These are phyloP conservation scores for Pterophyllum scalare DNA, from an alignment of 2,113 vertebrate species.

Conservation along the genomic window DNA sequence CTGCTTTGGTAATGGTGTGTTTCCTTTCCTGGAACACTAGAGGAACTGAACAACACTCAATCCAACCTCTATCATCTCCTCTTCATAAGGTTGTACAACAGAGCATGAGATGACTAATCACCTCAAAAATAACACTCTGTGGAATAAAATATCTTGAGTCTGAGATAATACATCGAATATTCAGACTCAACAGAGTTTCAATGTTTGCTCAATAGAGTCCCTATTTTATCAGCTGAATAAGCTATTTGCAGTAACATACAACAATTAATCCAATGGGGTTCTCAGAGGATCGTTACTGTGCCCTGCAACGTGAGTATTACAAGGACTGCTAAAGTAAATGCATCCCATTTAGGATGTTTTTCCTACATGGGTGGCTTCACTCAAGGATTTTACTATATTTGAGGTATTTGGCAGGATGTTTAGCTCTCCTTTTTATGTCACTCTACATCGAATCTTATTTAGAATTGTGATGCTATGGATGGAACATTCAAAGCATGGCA, in stretches of 20 bases:
- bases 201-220: neutral
- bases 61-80: slow-evolving; percentile 54
- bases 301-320: fast-evolving
- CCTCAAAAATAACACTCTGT: neutral
- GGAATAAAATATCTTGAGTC: neutral
- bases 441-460: neutral
- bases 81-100: slow-evolving; percentile 53
- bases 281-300: neutral
- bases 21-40: slow-evolving; percentile 70
- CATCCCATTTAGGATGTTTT: neutral
- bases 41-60: slow-evolving; percentile 51
- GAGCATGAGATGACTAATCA: slow-evolving; percentile 15
- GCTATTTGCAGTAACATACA: neutral
- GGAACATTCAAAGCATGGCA: neutral
- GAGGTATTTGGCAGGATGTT: neutral
- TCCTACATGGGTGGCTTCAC: neutral
- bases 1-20: slow-evolving; percentile 73
- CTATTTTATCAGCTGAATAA: neutral
- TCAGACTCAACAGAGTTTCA: neutral
- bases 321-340: neutral
- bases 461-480: neutral
- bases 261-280: neutral
- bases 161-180: neutral
- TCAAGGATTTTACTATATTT: neutral
- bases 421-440: neutral